phyloP scores from a whole-genome alignment of 1,140 invertebrate genomes.

The Euglossa dilemma region DNA sequence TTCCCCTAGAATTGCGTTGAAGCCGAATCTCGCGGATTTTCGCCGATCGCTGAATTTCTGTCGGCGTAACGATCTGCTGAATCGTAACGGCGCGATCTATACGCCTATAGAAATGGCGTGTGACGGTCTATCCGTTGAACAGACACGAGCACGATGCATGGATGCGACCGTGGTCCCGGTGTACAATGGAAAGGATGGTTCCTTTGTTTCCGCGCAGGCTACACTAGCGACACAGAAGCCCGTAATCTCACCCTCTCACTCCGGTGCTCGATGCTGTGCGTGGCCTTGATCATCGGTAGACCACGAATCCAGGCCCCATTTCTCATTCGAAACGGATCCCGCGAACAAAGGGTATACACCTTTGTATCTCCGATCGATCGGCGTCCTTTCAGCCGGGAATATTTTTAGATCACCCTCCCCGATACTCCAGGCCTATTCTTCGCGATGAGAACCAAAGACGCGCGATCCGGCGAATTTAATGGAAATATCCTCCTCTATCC shows the following conservation, averaged over 20 bases:
- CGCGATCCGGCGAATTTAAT: too few relatives aligned
- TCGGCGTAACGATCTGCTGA: not conserved
- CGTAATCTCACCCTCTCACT: not conserved
- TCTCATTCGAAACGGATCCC: conserved; percentile 24
- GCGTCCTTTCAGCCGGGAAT: not conserved
- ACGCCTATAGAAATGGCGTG: not conserved
- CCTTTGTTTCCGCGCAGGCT: conserved; percentile 52
- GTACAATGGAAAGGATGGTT: conserved; percentile 47
- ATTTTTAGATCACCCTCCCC: conserved; percentile 12
- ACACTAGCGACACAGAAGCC: conserved; percentile 11
- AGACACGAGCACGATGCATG: conserved; percentile 41
- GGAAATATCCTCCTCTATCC: too few relatives aligned
- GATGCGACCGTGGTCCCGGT: conserved; percentile 19
- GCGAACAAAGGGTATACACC: conserved; percentile 4
- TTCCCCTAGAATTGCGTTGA: too few relatives aligned
- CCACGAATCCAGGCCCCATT: not conserved
- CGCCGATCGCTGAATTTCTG: too few relatives aligned
- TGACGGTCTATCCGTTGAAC: conserved; percentile 9
- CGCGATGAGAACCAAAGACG: not conserved
- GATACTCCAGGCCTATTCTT: not conserved
- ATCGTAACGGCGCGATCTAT: not conserved
- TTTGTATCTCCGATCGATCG: conserved; percentile 1
- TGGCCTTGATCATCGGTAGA: conserved; percentile 47
- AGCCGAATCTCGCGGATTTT: too few relatives aligned
- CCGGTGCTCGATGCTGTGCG: conserved; percentile 35